Conservation (phyloP, 1,140 invertebrate genomes). For the Drepana arcuata region DNA sequence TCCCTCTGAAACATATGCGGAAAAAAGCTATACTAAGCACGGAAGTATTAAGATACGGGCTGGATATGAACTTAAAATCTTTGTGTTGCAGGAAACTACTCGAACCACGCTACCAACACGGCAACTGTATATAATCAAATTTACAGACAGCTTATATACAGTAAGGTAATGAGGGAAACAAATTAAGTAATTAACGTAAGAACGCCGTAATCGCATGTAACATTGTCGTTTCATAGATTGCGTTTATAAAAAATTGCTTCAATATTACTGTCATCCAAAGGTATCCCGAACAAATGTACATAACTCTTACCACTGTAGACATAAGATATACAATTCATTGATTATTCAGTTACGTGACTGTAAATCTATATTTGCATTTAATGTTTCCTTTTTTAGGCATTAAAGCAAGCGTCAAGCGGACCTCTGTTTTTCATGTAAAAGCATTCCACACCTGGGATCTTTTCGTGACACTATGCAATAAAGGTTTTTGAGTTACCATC, state of each 20-base stretch:
- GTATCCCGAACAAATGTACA: no score
- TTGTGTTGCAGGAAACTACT: no score
- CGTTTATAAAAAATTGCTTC: slow-evolving; percentile 21
- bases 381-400: slow-evolving; percentile 28
- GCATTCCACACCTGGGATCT: slow-evolving; percentile 45
- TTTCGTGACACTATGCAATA: slow-evolving; percentile 45
- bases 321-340: no score
- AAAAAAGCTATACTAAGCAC: no score
- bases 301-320: no score
- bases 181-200: slow-evolving; percentile 41
- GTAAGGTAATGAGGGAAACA: slow-evolving; percentile 25
- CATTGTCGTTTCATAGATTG: slow-evolving; percentile 20
- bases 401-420: slow-evolving; percentile 36
- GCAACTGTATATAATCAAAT: no score
- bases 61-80: no score
- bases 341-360: no score
- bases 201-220: slow-evolving; percentile 35
- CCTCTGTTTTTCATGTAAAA: slow-evolving; percentile 39
- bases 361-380: slow-evolving; percentile 9
- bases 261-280: neutral
- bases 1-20: no score
- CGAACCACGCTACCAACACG: no score
- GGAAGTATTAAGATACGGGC: no score
- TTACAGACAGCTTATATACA: no score
- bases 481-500: slow-evolving; percentile 21